phyloP scores from a whole-genome alignment of 2,888 invertebrate species.

The Drosophila heteroneura region DNA sequence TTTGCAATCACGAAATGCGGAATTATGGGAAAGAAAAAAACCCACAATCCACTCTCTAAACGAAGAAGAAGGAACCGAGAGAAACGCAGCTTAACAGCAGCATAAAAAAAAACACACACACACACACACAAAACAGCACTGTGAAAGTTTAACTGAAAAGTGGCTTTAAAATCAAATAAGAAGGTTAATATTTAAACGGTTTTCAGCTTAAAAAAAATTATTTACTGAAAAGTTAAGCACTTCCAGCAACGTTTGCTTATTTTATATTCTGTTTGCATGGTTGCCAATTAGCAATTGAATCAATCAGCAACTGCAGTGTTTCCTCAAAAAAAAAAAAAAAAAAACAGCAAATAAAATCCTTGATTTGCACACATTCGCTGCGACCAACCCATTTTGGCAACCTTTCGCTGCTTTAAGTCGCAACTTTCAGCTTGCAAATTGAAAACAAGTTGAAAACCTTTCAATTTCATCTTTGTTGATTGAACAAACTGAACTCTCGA shows the following conservation, averaged over 20 bases:
- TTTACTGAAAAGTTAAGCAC: not conserved
- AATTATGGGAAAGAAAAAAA: conserved; percentile 56
- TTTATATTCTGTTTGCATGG: not conserved
- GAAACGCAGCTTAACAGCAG: conserved; percentile 30
- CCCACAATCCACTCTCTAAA: conserved; percentile 4
- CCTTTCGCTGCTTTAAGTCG: conserved; percentile 17
- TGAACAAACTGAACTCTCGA: conserved; percentile 9
- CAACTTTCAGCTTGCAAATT: conserved; percentile 42
- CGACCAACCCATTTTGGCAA: not conserved
- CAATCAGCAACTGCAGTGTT: not conserved
- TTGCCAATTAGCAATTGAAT: not conserved
- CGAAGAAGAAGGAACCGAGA: conserved; percentile 18
- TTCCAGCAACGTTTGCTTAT: not conserved
- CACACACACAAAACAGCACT: not conserved
- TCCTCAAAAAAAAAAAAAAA: not conserved
- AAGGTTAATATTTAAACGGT: conserved; percentile 22
- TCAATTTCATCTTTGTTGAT: conserved; percentile 28
- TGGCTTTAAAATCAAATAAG: conserved; percentile 4
- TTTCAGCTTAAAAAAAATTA: not conserved
- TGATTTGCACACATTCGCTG: not conserved
- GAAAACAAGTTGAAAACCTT: conserved; percentile 31
- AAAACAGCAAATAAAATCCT: not conserved
- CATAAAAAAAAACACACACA: conserved; percentile 6
- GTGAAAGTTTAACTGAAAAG: conserved; percentile 45
- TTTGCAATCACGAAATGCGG: conserved; percentile 57